Base-by-base conservation (phyloP, 1,140 invertebrate species). In the Triops cancriformis region DNA sequence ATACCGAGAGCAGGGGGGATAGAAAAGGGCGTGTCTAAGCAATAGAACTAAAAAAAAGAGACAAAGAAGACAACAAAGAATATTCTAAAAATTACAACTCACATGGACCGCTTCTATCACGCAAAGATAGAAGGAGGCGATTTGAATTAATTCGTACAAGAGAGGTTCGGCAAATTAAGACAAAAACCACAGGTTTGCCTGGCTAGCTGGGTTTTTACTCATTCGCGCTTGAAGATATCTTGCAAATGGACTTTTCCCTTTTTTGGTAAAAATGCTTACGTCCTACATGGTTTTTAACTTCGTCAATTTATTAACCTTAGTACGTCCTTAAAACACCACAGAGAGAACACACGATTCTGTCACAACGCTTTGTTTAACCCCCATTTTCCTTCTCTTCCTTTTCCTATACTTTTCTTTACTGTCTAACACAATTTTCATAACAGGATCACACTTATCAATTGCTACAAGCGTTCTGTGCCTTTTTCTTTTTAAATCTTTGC, bases 311-410 rank as follows among this genome's bases (percentile, higher is more conserved):
- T n/a, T 64, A 10, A 64, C 51, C 5, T 37, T 37, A 37, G 23
- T 64, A 64, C 51, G 51, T 64, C 51, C 51, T 64, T 64, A 64
- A 64, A 64, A 64, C 51, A 64, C 51, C 51, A 64, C 51, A 64
- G 51, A 64, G 6, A 64, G 51, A 18, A 64, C 14, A 64, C 23
- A 64, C 23, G 51, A 64, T 64, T 64, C 51, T 14, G 51, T 64
- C 51, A 64, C 51, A 64, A 64, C 51, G n/a, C 51, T 64, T 64
- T 64, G 14, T 64, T 37, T 37, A 37, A 37, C 31, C 31, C 31
- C 31, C 31, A 4, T 23, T 23, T 64, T 64, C 14, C 7, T 45
- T 45, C 51, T 10, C 14, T 23, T 23, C 0, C 51, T 10, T 64
- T 64, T 64, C 51, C 31, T 37, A 37, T 37, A 4, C 31, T 37